Evolutionary conservation across 2,888 invertebrate genomes (phyloP).

Genomic region (Chrysomela aeneicollis): DNA sequence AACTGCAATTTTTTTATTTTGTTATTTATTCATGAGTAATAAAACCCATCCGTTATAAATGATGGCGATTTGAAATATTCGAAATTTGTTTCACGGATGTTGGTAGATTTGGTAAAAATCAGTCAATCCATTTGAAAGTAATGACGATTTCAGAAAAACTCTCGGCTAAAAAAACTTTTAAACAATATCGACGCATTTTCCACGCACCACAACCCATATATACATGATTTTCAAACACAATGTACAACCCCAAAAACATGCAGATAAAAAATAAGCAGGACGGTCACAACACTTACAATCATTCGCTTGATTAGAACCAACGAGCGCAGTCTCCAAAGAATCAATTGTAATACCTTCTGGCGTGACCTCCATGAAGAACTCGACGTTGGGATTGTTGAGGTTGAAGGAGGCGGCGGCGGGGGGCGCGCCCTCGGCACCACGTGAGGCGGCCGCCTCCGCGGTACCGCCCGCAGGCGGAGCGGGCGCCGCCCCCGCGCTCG

Average conservation of each 20-base stretch:
- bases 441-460: neutral
- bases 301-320: slow-evolving; percentile 51
- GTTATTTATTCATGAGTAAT: no score
- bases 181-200: no score
- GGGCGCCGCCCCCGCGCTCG: slow-evolving; percentile 30
- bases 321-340: slow-evolving; percentile 54
- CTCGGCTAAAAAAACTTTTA: no score
- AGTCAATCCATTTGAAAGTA: no score
- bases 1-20: no score
- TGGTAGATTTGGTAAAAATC: no score
- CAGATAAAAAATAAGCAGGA: slow-evolving; percentile 1
- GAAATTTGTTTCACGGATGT: no score
- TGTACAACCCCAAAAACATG: neutral
- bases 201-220: no score
- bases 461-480: slow-evolving; percentile 24
- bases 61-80: no score
- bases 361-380: slow-evolving; percentile 69
- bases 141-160: no score
- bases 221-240: no score
- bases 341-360: slow-evolving; percentile 61
- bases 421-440: slow-evolving; percentile 19
- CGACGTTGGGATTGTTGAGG: slow-evolving; percentile 62
- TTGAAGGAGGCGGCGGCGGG: slow-evolving; percentile 41
- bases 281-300: slow-evolving; percentile 52
- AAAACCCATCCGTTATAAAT: no score